A percentile compares a stretch with the other conserved stretches of the same genome.
These are phyloP conservation scores for Willisornis vidua DNA, from an alignment of 2,113 vertebrate genomes.

Conservation along the genomic window DNA sequence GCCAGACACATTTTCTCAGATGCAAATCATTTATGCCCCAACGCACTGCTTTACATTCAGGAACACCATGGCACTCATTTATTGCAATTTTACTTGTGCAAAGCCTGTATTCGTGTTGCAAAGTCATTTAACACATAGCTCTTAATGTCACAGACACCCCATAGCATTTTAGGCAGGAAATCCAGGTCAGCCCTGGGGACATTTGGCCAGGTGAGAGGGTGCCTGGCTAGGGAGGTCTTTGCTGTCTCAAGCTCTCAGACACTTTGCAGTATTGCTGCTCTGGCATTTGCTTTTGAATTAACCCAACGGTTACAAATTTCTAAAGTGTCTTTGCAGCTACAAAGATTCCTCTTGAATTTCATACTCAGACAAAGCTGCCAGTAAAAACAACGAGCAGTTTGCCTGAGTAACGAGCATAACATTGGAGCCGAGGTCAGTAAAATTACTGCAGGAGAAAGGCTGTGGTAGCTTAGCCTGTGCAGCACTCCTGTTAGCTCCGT, in stretches of 20 bases:
- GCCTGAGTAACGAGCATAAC: constrained; percentile 46
- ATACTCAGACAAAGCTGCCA: not conserved
- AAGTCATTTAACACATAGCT: not conserved
- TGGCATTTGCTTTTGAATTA: not conserved
- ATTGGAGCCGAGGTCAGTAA: constrained; percentile 28
- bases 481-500: not conserved
- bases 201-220: not conserved
- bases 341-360: constrained; percentile 26
- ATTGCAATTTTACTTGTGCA: constrained; percentile 7
- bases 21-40: constrained; percentile 37
- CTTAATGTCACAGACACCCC: not conserved
- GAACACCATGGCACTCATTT: not conserved
- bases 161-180: not conserved
- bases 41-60: constrained; percentile 20
- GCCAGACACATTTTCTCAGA: not conserved
- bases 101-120: not conserved
- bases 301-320: not conserved
- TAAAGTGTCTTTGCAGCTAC: not conserved
- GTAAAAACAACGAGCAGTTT: constrained; percentile 33
- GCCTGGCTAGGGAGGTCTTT: not conserved
- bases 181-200: not conserved
- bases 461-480: not conserved
- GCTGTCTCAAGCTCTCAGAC: not conserved
- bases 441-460: constrained; percentile 19
- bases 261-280: not conserved